Conservation (phyloP, 2,888 invertebrate species). For the Stegana nigrithorax region DNA sequence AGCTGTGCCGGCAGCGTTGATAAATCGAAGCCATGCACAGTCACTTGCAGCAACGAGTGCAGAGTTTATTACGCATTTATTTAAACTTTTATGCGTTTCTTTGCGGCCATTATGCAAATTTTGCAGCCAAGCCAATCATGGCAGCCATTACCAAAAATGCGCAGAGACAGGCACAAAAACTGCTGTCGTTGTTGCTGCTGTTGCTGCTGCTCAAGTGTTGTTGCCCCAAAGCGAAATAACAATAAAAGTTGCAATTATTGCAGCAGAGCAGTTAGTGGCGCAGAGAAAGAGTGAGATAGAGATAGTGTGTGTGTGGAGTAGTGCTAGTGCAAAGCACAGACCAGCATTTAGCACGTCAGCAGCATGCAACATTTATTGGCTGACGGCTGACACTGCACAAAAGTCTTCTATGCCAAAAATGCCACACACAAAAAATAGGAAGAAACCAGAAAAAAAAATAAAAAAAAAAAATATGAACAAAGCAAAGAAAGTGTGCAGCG, state of each 20-base stretch:
- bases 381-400: too few species aligned
- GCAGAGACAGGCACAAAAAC: constrained; percentile 3
- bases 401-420: too few species aligned
- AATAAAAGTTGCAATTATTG: constrained; percentile 10
- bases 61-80: neutral
- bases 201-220: too few species aligned
- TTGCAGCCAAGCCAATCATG: constrained; percentile 4
- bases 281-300: too few species aligned
- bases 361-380: constrained; percentile 6
- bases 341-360: constrained; percentile 14
- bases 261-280: too few species aligned
- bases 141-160: neutral
- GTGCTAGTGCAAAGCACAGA: neutral
- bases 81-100: neutral
- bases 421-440: neutral
- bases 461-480: neutral
- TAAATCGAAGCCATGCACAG: neutral
- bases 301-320: too few species aligned
- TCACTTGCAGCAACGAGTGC: neutral
- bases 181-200: neutral
- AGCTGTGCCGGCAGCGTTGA: neutral
- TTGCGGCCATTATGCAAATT: constrained; percentile 19
- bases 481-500: neutral
- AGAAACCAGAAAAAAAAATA: neutral
- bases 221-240: too few species aligned